These are phyloP conservation scores for Tonatia bakeri DNA, from an alignment of 2,113 vertebrate genomes.

Conservation along the genomic window DNA sequence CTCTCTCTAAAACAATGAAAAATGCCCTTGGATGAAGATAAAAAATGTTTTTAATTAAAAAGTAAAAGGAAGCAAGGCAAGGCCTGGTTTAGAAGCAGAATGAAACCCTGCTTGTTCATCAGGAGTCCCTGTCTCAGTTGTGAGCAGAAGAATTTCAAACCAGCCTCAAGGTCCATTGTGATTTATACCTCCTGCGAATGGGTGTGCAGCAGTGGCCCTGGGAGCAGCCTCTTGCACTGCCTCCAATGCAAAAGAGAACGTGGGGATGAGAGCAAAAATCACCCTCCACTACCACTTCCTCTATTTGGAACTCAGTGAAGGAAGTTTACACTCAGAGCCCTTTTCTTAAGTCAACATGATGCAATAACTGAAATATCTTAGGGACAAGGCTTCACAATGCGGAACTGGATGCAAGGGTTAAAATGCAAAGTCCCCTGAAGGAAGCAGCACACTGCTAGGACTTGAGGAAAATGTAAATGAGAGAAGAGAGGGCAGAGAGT, in stretches of 20 bases:
- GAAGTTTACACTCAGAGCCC: background rate
- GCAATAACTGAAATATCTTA: background rate
- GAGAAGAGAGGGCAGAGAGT: fast-evolving
- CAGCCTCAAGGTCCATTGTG: background rate
- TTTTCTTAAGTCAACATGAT: background rate
- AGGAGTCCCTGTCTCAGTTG: background rate
- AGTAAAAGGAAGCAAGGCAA: background rate
- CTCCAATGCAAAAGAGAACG: background rate
- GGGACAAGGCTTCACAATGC: background rate
- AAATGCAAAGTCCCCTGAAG: background rate
- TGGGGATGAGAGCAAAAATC: background rate
- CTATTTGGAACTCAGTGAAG: background rate
- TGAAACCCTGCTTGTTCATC: background rate
- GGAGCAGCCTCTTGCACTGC: background rate
- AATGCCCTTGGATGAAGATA: no score
- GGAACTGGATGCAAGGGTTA: background rate
- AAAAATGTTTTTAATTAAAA: no score
- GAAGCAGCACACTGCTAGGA: background rate
- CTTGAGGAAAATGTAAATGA: background rate
- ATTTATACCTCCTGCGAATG: background rate
- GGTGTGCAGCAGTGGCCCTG: background rate
- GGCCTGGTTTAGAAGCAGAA: background rate
- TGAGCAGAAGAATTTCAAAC: background rate
- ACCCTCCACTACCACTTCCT: background rate
- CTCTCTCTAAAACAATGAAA: no score